Evolutionary conservation across 2,113 vertebrate genomes (phyloP), one percentile per base, ranked within the genome.

Genomic region (Ondatra zibethicus): DNA sequence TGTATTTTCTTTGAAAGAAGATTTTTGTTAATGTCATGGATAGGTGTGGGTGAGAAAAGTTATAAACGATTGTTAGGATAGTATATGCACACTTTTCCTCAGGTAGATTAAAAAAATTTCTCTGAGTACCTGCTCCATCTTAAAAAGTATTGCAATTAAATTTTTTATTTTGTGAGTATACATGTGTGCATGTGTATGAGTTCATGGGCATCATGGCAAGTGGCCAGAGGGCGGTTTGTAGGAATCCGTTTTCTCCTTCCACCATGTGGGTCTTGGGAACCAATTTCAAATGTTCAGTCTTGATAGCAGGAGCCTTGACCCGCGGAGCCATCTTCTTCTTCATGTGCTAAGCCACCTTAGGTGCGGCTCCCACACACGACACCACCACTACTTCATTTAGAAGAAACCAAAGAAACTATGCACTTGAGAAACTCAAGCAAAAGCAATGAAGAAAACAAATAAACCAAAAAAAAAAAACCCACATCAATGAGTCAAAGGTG

Each of bases 1-100:
- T 89, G 21, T 52, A 85, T 87, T 93, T 94, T 94, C 42, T 93
- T 13, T 13, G n/a, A 73, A 91, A 72, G 23, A 39, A n/a, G 7
- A 29, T 3, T 7, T 65, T 65, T 68, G 65, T 36, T 14, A 39
- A 92, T 52, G 19, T 86, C 50, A 31, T 61, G 55, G 52, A 93
- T 68, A 73, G 42, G 1, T 77, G 1, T 89, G 21, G 13, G 66
- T 36, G 31, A 88, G 73, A 92, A 94, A 94, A 89, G 29, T 17
- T 65, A 6, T 58, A 75, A 52, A 68, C 85, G 33, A 52, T 27
- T 76, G 47, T 6, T 80, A 42, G 29, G 27, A 65, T 66, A 80
- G 29, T 7, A 25, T 27, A 78, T 68, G 92, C 75, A 5, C 72
- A 47, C 65, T 86, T 72, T 77, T 81, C 36, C 29, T 88, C 85